Percentiles rank a stretch among this genome's conserved stretches.
Evolutionary conservation across 2,113 vertebrate genomes (phyloP).

Genomic region (Carassius auratus): DNA sequence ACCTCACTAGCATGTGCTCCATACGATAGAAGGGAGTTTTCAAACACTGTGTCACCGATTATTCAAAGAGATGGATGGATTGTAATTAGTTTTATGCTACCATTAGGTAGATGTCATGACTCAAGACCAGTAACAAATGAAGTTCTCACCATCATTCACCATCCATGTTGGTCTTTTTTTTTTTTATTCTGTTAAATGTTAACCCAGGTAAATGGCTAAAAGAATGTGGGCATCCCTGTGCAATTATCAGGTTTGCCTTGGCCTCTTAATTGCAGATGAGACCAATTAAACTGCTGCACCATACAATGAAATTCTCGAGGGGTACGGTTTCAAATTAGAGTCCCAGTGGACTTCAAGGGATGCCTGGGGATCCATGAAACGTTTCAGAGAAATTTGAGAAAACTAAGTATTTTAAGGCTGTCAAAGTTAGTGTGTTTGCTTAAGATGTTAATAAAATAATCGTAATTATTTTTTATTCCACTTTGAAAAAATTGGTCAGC

Average conservation of each 20-base stretch:
- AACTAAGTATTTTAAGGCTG: too few species aligned
- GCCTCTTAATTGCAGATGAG: neutral
- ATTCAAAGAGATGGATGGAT: neutral
- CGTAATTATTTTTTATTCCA: too few species aligned
- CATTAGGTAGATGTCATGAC: neutral
- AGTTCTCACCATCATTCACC: neutral
- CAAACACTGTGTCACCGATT: slow-evolving; percentile 19
- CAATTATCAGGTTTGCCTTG: neutral
- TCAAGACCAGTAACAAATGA: neutral
- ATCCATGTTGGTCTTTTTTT: neutral
- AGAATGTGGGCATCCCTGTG: neutral
- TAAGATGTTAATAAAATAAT: too few species aligned
- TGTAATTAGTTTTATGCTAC: neutral
- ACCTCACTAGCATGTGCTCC: neutral
- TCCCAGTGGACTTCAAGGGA: neutral
- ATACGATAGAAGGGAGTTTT: slow-evolving; percentile 1
- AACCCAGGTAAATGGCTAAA: neutral
- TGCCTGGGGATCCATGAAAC: neutral
- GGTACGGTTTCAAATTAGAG: neutral
- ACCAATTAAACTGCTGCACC: neutral
- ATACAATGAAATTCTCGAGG: neutral
- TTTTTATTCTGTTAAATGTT: neutral
- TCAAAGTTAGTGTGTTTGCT: too few species aligned
- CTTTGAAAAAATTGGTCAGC: too few species aligned
- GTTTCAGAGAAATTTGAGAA: neutral